These are phyloP conservation scores for Enteromius trimaculatus DNA, from an alignment of 2,797 vertebrate species.

Conservation along the genomic window DNA sequence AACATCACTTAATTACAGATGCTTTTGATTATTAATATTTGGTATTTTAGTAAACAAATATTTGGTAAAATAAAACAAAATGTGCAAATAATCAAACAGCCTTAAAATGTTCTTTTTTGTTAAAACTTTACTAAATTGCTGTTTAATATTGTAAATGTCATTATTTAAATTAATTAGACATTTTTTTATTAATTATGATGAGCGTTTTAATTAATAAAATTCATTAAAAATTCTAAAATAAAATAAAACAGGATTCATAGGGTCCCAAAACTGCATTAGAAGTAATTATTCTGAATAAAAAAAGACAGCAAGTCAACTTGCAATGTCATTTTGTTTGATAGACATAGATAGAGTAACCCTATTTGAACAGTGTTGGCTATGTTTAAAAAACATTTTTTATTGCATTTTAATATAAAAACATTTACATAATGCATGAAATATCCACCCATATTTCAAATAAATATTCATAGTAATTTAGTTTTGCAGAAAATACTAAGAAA, in stretches of 20 bases:
- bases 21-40: no score
- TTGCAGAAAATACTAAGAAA: constrained; percentile 6
- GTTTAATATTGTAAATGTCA: no score
- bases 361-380: neutral
- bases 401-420: neutral
- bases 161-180: neutral
- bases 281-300: neutral
- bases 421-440: neutral
- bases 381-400: neutral
- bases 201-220: neutral
- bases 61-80: no score
- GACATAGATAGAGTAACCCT: neutral
- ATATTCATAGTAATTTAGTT: neutral
- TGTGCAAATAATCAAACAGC: no score
- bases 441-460: neutral
- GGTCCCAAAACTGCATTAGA: neutral
- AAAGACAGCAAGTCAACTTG: neutral
- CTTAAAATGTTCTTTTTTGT: no score
- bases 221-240: no score
- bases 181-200: no score
- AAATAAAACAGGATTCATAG: neutral
- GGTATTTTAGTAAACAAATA: no score
- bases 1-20: no score
- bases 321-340: neutral
- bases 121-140: no score